Evolutionary conservation across 2,113 vertebrate genomes (phyloP).

Genomic region (Bombycilla garrulus): DNA sequence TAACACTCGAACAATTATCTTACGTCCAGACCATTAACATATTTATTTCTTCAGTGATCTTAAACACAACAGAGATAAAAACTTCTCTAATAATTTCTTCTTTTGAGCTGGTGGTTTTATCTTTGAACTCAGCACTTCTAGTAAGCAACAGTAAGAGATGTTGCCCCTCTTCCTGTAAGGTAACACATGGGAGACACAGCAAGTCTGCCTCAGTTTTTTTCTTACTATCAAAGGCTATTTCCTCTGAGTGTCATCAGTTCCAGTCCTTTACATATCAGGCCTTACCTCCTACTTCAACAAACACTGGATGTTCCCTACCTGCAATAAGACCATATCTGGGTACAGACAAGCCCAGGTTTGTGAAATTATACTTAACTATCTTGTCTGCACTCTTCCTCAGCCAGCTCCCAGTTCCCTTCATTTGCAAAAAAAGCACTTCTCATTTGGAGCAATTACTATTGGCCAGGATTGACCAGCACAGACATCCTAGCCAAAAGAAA

Average conservation of each 20-base stretch:
- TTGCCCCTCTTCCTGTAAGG: neutral
- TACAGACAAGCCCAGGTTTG: neutral
- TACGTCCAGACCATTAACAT: neutral
- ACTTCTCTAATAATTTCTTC: neutral
- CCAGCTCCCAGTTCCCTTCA: neutral
- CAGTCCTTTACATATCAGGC: neutral
- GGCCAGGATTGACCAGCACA: neutral
- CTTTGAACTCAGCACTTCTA: neutral
- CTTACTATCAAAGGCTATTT: neutral
- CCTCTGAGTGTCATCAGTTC: neutral
- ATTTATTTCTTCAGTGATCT: neutral
- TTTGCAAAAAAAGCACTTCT: neutral
- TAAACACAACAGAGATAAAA: neutral
- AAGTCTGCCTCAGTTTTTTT: neutral
- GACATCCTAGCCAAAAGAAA: neutral
- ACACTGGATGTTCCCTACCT: neutral
- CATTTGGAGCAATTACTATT: neutral
- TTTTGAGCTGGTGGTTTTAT: neutral
- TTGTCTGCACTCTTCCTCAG: neutral
- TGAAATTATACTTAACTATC: neutral
- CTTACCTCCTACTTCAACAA: neutral
- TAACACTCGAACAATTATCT: neutral
- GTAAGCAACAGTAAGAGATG: neutral
- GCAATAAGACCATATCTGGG: rapidly evolving
- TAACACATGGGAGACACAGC: neutral